These are phyloP conservation scores for Bombus huntii DNA, from an alignment of 1,140 invertebrate genomes.

Conservation along the genomic window DNA sequence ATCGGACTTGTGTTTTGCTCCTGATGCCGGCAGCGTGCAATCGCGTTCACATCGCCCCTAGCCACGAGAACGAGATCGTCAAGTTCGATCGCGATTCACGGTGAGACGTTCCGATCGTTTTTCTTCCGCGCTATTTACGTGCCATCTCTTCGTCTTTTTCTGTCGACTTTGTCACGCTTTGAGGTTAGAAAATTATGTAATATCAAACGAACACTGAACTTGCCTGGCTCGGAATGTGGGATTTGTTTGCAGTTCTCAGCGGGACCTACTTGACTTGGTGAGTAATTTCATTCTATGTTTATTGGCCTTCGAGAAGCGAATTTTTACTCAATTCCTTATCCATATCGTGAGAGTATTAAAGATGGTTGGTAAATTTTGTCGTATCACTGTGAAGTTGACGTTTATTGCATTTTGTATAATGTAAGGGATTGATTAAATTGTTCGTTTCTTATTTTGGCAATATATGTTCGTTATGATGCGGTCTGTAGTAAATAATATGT, in stretches of 20 bases:
- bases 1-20: neutral
- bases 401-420: too few species aligned
- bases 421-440: too few species aligned
- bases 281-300: slow-evolving; percentile 39
- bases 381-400: too few species aligned
- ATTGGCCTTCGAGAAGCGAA: neutral
- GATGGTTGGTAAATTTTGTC: too few species aligned
- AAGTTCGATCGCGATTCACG: slow-evolving; percentile 35
- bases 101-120: slow-evolving; percentile 39
- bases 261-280: slow-evolving; percentile 52
- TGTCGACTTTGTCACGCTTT: neutral
- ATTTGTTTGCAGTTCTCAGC: slow-evolving; percentile 49
- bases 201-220: slow-evolving; percentile 44
- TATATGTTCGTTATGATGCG: too few species aligned
- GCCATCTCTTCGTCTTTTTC: neutral
- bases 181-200: slow-evolving; percentile 55
- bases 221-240: slow-evolving; percentile 61
- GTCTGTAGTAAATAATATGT: neutral
- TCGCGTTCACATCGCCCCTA: neutral
- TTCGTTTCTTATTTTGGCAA: too few species aligned
- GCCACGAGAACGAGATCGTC: slow-evolving; percentile 32
- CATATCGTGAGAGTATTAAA: neutral
- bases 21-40: slow-evolving; percentile 10
- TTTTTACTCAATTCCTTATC: neutral
- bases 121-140: slow-evolving; percentile 42